Base-by-base conservation (phyloP, 2,888 invertebrate genomes). In the Julus scandinavius region DNA sequence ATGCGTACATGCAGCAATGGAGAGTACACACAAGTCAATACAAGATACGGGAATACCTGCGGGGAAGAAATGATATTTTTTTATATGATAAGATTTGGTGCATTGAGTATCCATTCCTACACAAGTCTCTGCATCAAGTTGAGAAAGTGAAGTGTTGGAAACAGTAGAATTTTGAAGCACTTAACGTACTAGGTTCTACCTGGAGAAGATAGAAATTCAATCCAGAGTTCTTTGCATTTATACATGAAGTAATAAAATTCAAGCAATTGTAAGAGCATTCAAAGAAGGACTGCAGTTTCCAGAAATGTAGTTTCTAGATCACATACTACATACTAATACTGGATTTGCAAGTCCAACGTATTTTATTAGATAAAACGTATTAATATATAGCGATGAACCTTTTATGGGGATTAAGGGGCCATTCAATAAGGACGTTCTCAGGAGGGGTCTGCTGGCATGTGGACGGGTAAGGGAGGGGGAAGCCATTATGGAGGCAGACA, bases 171-270 rank as follows among this genome's bases (percentile, higher is more conserved):
- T 72, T 72, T 29, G n/a, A 29, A n/a, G 72, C 72, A 72, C 11
- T 72, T 72, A 6, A n/a, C 17, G 45, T 45, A 5, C 45, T 45
- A n/a, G 54, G 54, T 54, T 17, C 17, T 54, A 54, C 54, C 17
- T 63, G 20, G 63, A 17, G 20, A 20, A 63, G 63, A 63, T 63
- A 63, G n/a, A 63, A n/a, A 72, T 72, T 72, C 72, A 20, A 63
- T 63, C 72, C 72, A 11, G 6, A 29, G 29, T 29, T 72, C 29
- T 29, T 72, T 29, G 29, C 29, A 72, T 72, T 29, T 72, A 72
- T 72, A 29, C 72, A 72, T 72, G 72, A 29, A 72, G 72, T 72
- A 72, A 72, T 72, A 72, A 72, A 72, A 72, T 72, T 72, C 29
- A 29, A 72, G 72, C 72, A 29, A 29, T 72, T 72, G 63, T 63